phyloP scores from a whole-genome alignment of 2,888 invertebrate species.

The Tuberolachnus salignus region DNA sequence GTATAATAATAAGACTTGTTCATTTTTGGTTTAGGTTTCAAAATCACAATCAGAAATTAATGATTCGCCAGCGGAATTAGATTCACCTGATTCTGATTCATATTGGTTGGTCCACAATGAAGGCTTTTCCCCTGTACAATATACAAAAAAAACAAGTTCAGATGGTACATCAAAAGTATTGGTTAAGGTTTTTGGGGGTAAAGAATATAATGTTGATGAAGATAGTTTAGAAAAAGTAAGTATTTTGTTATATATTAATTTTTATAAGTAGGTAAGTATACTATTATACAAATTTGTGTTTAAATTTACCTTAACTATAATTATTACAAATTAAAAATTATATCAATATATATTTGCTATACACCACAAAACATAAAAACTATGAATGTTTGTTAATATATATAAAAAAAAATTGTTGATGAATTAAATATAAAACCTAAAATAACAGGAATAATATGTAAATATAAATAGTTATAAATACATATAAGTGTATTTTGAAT shows the following conservation, averaged over 20 bases:
- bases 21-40: conserved; percentile 15
- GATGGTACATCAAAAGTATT: conserved; percentile 69
- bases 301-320: too few species aligned
- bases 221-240: conserved; percentile 91
- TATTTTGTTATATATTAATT: not conserved
- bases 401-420: too few species aligned
- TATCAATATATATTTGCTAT: too few species aligned
- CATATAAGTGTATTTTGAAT: too few species aligned
- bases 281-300: too few species aligned
- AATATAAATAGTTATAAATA: too few species aligned
- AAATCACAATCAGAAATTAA: conserved; percentile 60
- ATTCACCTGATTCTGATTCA: conserved; percentile 76
- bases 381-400: too few species aligned
- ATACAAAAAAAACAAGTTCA: conserved; percentile 60
- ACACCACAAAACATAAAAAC: too few species aligned
- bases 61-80: conserved; percentile 70
- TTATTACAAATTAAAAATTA: too few species aligned
- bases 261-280: too few species aligned
- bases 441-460: too few species aligned
- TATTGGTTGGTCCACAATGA: conserved; percentile 93
- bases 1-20: not conserved
- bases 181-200: conserved; percentile 80
- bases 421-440: too few species aligned
- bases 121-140: conserved; percentile 82
- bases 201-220: conserved; percentile 88